Percentiles rank a stretch among this genome's conserved stretches.
These are phyloP conservation scores for Myopa tessellatipennis DNA, from an alignment of 2,888 invertebrate species.

Conservation along the genomic window DNA sequence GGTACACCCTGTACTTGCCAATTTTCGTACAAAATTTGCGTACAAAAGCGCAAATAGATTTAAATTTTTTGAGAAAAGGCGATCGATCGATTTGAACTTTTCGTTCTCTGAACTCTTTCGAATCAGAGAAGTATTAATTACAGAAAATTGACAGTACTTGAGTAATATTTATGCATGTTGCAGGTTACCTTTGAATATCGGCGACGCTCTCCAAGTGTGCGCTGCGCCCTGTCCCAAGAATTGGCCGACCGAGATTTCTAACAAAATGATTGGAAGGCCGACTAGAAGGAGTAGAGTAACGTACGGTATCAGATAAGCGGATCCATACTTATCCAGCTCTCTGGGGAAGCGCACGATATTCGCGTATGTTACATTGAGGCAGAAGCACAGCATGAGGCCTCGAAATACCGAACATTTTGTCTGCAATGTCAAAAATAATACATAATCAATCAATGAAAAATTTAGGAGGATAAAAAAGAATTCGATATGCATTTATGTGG, in stretches of 20 bases:
- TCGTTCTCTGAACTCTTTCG: no score
- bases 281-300: conserved; percentile 67
- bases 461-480: conserved; percentile 19
- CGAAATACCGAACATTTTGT: conserved; percentile 69
- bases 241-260: conserved; percentile 68
- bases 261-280: conserved; percentile 67
- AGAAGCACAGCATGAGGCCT: conserved; percentile 67
- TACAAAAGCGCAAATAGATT: no score
- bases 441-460: conserved; percentile 28
- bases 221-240: conserved; percentile 68
- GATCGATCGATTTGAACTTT: no score
- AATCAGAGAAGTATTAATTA: no score
- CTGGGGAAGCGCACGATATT: conserved; percentile 68
- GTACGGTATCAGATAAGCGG: conserved; percentile 67
- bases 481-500: not conserved
- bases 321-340: conserved; percentile 67
- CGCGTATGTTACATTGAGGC: conserved; percentile 67
- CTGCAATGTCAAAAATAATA: conserved; percentile 55
- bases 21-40: no score
- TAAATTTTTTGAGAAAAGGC: no score
- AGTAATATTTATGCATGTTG: no score
- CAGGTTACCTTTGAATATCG: conserved; percentile 67
- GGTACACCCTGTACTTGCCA: no score
- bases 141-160: no score
- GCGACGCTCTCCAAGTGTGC: conserved; percentile 67